phyloP scores from a whole-genome alignment of 2,888 invertebrate species.

The Drosophila engyochracea region DNA sequence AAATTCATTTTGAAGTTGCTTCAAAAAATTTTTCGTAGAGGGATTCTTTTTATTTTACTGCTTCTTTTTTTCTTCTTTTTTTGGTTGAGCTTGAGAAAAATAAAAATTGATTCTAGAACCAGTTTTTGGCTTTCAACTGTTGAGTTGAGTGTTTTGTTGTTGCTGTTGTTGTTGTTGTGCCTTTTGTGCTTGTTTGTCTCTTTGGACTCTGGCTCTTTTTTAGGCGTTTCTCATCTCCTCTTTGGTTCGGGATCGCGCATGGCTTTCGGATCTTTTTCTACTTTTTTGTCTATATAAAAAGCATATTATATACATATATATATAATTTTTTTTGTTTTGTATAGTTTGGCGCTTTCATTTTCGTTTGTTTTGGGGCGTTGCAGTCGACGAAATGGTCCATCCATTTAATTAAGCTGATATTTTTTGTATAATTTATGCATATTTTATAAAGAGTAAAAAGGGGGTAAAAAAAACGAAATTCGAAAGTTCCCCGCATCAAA shows the following conservation, averaged over 20 bases:
- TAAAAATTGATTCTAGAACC: slow-evolving; percentile 81
- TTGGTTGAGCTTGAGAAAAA: slow-evolving; percentile 71
- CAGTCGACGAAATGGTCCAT: slow-evolving; percentile 54
- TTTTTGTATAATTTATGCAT: slow-evolving; percentile 60
- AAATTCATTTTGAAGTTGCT: slow-evolving; percentile 77
- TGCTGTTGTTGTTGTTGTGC: slow-evolving; percentile 19
- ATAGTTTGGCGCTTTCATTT: slow-evolving; percentile 65
- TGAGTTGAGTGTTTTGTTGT: slow-evolving; percentile 14
- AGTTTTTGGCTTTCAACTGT: slow-evolving; percentile 59
- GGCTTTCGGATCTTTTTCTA: slow-evolving; percentile 25
- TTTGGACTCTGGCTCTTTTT: slow-evolving; percentile 41
- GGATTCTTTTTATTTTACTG: slow-evolving; percentile 54
- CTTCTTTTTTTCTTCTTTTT: slow-evolving; percentile 27
- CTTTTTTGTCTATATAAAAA: slow-evolving; percentile 29
- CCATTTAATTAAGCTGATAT: slow-evolving; percentile 66
- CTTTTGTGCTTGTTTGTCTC: slow-evolving; percentile 46
- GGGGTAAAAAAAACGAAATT: slow-evolving; percentile 27
- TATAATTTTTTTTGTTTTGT: background rate
- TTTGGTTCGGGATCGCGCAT: slow-evolving; percentile 37
- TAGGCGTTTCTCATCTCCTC: slow-evolving; percentile 51
- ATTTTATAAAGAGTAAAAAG: slow-evolving; percentile 17
- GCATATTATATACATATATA: slow-evolving; percentile 6
- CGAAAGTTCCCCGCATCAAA: slow-evolving; percentile 46
- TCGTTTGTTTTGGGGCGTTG: slow-evolving; percentile 63
- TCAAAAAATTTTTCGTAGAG: slow-evolving; percentile 69